Evolutionary conservation across 2,113 vertebrate genomes (phyloP).

Genomic region (Empidonax traillii): DNA sequence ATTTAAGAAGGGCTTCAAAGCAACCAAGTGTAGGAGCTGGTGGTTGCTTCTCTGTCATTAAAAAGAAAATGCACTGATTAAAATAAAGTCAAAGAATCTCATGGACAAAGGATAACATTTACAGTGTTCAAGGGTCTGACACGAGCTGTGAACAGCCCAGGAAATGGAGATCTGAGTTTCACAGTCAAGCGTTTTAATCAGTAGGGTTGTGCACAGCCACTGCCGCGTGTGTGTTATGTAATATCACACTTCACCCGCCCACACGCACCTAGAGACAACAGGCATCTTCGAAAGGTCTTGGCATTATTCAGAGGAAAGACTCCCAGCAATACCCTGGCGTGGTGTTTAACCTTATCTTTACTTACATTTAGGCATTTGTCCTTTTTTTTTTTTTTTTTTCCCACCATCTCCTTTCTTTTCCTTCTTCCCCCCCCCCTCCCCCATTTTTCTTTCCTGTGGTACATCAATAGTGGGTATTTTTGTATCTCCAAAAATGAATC

Average conservation of each 20-base stretch:
- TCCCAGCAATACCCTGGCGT: conserved; percentile 26
- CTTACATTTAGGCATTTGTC: neutral
- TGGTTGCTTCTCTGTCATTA: neutral
- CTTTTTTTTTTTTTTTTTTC: rapidly evolving
- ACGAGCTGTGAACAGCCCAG: neutral
- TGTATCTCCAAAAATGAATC: neutral
- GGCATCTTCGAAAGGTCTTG: conserved; percentile 52
- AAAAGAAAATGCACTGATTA: conserved; percentile 18
- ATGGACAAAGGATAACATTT: conserved; percentile 35
- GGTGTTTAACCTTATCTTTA: conserved; percentile 40
- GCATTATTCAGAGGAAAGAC: conserved; percentile 47
- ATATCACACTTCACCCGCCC: conserved; percentile 53
- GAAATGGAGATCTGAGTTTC: conserved; percentile 36
- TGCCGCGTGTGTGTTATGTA: conserved; percentile 52
- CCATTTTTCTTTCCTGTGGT: neutral
- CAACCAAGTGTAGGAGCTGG: neutral
- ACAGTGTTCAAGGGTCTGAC: neutral
- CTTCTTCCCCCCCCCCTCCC: rapidly evolving
- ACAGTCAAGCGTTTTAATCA: neutral
- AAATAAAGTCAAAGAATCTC: conserved; percentile 17
- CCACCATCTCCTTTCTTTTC: rapidly evolving
- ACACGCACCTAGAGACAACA: conserved; percentile 52
- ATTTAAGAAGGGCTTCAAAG: conserved; percentile 20
- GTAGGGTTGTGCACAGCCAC: conserved; percentile 21
- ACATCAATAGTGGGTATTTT: neutral